A percentile compares a stretch with the other conserved stretches of the same genome.
Conservation (phyloP, 2,888 invertebrate species). For the Cephus spinipes region DNA sequence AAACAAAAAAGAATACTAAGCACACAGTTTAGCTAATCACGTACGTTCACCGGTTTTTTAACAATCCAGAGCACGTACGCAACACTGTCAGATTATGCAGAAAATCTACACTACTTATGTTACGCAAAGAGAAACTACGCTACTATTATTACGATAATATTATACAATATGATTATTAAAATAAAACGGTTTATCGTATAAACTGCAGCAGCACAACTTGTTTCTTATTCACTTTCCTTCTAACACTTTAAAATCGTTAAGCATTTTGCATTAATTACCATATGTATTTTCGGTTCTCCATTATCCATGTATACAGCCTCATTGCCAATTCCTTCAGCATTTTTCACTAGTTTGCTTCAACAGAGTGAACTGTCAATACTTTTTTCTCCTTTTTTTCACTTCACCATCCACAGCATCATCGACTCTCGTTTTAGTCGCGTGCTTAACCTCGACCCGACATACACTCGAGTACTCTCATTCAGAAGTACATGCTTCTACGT, state of each 20-base stretch:
- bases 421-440: not conserved
- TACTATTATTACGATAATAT: constrained; percentile 38
- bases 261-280: not conserved
- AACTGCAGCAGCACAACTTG: constrained; percentile 10
- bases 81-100: constrained; percentile 3
- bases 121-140: constrained; percentile 30
- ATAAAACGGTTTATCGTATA: constrained; percentile 55
- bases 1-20: not conserved
- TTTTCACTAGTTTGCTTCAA: not conserved
- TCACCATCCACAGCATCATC: not conserved
- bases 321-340: not conserved
- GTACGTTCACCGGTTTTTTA: not conserved
- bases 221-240: not conserved
- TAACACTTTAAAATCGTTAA: not conserved
- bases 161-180: constrained; percentile 56
- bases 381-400: not conserved
- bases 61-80: not conserved
- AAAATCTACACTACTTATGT: constrained; percentile 23
- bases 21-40: not conserved
- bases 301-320: not conserved
- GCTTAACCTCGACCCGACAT: not conserved
- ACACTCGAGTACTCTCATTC: not conserved
- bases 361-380: not conserved
- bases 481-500: not conserved
- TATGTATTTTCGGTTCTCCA: not conserved